Percentiles rank a stretch among this genome's conserved stretches.
Conservation (phyloP, 2,797 vertebrate genomes). For the Sandelia bainsii region DNA sequence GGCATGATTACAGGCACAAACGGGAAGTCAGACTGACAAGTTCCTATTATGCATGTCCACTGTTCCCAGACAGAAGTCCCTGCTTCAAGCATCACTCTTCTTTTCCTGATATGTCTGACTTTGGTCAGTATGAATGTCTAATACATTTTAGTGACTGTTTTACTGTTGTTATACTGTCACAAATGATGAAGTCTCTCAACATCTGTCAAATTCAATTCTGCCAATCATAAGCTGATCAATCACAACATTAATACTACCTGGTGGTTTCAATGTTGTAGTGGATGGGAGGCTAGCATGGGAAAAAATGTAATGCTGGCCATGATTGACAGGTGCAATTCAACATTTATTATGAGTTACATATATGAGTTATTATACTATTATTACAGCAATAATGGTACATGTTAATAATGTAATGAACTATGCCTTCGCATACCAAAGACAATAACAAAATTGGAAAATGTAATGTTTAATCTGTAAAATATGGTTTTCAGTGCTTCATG, state of each 20-base stretch:
- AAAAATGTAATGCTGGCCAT: too few relatives aligned
- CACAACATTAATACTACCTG: too few relatives aligned
- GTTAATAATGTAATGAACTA: too few relatives aligned
- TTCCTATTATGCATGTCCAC: slow-evolving; percentile 53
- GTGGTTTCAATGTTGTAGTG: too few relatives aligned
- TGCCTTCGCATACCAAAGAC: too few relatives aligned
- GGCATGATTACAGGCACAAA: slow-evolving; percentile 18
- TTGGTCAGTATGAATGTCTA: slow-evolving; percentile 35
- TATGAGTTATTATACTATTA: background rate
- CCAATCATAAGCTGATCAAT: too few relatives aligned
- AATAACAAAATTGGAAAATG: too few relatives aligned
- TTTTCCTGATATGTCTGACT: slow-evolving; percentile 15
- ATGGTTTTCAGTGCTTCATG: background rate
- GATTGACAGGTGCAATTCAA: background rate
- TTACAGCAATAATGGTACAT: background rate
- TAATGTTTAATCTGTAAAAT: background rate
- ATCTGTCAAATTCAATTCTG: too few relatives aligned
- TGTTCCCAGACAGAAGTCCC: slow-evolving; percentile 29
- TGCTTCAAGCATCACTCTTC: slow-evolving; percentile 17
- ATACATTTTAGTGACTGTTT: slow-evolving; percentile 6
- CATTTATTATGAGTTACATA: too few relatives aligned
- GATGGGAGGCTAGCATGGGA: too few relatives aligned
- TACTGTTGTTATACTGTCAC: slow-evolving; percentile 12
- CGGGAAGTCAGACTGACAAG: slow-evolving; percentile 59
- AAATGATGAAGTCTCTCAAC: too few relatives aligned